Percentiles rank a stretch among this genome's conserved stretches.
phyloP scores from a whole-genome alignment of 2,113 vertebrate genomes.

The Rutilus rutilus region DNA sequence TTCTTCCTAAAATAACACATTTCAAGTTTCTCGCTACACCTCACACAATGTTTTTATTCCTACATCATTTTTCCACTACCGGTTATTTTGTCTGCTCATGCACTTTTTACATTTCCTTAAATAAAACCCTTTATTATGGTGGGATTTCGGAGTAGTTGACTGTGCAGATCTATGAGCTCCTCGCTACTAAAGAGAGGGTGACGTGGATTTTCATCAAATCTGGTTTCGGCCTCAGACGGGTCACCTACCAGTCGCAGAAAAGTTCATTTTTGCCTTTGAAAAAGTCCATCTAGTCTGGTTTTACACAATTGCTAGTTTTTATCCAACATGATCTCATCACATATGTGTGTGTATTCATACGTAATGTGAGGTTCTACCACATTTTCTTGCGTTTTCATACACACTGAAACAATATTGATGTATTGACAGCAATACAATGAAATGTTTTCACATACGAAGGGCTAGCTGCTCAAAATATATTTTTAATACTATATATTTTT shows the following conservation, averaged over 20 bases:
- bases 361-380: too few species aligned
- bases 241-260: not conserved
- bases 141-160: not conserved
- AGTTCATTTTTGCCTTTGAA: not conserved
- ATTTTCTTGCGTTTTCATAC: too few species aligned
- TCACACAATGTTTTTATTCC: not conserved
- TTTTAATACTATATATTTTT: too few species aligned
- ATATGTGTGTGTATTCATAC: too few species aligned
- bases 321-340: not conserved
- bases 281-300: not conserved
- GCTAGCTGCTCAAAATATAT: too few species aligned
- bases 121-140: constrained; percentile 40
- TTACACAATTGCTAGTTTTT: not conserved
- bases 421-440: too few species aligned
- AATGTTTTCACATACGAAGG: too few species aligned
- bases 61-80: not conserved
- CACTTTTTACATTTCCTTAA: constrained; percentile 20
- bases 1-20: constrained; percentile 13
- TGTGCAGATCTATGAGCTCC: not conserved
- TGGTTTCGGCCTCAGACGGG: not conserved
- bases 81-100: constrained; percentile 2
- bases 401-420: too few species aligned
- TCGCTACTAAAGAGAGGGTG: not conserved
- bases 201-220: not conserved
- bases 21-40: not conserved